Evolutionary conservation across 2,113 vertebrate genomes (phyloP), one percentile per base, ranked within the genome.

Genomic region (Lethenteron camtschaticum): DNA sequence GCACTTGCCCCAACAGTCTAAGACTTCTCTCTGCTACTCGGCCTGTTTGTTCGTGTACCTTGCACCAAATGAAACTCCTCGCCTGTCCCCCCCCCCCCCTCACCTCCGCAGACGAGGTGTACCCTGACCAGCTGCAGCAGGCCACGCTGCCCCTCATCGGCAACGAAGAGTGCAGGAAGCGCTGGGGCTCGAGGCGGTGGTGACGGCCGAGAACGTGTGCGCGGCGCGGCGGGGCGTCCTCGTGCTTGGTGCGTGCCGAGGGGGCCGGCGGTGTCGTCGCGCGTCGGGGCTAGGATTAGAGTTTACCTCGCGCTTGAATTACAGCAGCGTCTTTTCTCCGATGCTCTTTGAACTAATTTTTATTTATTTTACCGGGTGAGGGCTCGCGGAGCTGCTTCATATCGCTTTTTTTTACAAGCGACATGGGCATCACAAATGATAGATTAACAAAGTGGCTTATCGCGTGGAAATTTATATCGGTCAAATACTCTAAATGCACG

Each of bases 51-150:
- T 5, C 59, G 5, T 63, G 60, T 63, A 18, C 16, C 60, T 66
- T 66, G 14, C 14, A n/a, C 60, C 18, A 14, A 66, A 66, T n/a
- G 14, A 18, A 14, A 66, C 18, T 66, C 18, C 14, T 66, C 8
- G 14, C 18, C 8, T 8, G 60, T 18, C n/a, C 18, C 60, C 18
- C 60, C 14, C 18, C 18, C 14, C 14, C 14, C 6, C 14, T 8
- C 14, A 66, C 18, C 18, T 14, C 14, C 8, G 8, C 18, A n/a
- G 14, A 14, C 14, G 3, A 8, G 24, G 9, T 1, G 7, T 14
- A 74, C 70, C 68, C 60, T 71, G 71, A 72, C 72, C 58, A 66
- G 73, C 72, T 76, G 71, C 69, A 70, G 68, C 58, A 68, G 72
- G 2, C 69, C 59, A 2, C 6, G 8, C n/a, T 9, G 56, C 41